Evolutionary conservation across 64 coral and sea anemone species (phyloP).

Genomic region (Exaiptasia diaphana): DNA sequence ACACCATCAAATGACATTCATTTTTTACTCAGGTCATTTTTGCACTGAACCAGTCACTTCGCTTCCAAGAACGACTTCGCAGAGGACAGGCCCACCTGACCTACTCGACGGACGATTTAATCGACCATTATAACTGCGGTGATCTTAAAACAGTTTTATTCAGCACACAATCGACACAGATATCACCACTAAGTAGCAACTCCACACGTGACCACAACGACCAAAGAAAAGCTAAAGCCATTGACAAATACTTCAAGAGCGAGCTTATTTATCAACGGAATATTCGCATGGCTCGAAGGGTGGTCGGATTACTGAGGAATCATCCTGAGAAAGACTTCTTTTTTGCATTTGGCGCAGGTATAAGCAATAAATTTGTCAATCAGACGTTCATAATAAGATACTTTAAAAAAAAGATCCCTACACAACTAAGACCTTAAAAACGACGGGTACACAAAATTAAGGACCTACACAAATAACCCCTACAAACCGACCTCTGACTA

Average conservation of each 20-base stretch:
- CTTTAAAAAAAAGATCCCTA: background rate
- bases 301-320: constrained; percentile 60
- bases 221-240: constrained; percentile 47
- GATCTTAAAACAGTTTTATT: constrained; percentile 74
- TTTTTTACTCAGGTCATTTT: constrained; percentile 52
- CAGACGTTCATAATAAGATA: background rate
- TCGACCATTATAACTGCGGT: constrained; percentile 90
- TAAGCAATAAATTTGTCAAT: background rate
- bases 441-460: too few species aligned
- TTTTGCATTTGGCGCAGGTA: constrained; percentile 97
- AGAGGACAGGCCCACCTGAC: constrained; percentile 63
- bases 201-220: constrained; percentile 43
- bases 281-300: constrained; percentile 77
- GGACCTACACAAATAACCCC: too few species aligned
- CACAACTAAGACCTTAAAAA: background rate
- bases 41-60: constrained; percentile 85
- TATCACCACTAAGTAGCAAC: constrained; percentile 49
- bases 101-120: constrained; percentile 72
- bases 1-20: too few species aligned
- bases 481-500: too few species aligned
- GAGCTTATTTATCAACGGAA: constrained; percentile 91
- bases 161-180: constrained; percentile 48
- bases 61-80: constrained; percentile 81
- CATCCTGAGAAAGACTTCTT: constrained; percentile 76
- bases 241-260: constrained; percentile 72